Evolutionary conservation across 2,797 vertebrate genomes (phyloP).

Genomic region (Megalops cyprinoides): DNA sequence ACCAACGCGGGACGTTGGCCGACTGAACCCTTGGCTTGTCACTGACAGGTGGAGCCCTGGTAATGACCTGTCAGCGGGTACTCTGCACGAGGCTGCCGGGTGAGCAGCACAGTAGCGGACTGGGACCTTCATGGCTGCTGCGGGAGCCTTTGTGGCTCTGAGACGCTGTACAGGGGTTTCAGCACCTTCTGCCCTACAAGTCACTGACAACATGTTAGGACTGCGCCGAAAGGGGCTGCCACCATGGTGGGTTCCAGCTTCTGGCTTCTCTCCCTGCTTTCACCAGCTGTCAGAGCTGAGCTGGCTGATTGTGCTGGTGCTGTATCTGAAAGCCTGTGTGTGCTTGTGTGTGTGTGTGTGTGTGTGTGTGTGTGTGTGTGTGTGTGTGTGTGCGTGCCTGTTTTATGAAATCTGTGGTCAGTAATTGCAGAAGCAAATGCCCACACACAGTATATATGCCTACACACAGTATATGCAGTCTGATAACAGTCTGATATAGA

Average conservation of each 20-base stretch:
- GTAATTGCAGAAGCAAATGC: too few relatives aligned
- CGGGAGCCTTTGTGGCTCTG: background rate
- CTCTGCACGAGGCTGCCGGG: background rate
- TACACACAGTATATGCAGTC: background rate
- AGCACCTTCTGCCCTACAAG: background rate
- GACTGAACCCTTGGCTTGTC: background rate
- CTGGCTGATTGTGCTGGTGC: background rate
- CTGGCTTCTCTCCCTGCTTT: background rate
- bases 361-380: background rate
- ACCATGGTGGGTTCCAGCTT: too few relatives aligned
- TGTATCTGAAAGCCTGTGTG: background rate
- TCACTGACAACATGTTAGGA: conserved; percentile 18
- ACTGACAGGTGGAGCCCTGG: conserved; percentile 15
- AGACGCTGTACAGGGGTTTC: background rate
- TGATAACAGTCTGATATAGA: background rate
- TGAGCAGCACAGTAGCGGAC: background rate
- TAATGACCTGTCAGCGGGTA: conserved; percentile 34
- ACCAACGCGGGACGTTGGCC: background rate
- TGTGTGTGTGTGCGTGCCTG: background rate
- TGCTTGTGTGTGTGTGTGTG: background rate
- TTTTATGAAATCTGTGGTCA: too few relatives aligned
- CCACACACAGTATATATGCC: background rate
- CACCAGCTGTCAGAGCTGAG: background rate
- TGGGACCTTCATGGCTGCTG: background rate
- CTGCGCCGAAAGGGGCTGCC: background rate